Evolutionary conservation across 2,888 invertebrate species (phyloP), one percentile per base, ranked within the genome.

Genomic region (Anorthoa munda): DNA sequence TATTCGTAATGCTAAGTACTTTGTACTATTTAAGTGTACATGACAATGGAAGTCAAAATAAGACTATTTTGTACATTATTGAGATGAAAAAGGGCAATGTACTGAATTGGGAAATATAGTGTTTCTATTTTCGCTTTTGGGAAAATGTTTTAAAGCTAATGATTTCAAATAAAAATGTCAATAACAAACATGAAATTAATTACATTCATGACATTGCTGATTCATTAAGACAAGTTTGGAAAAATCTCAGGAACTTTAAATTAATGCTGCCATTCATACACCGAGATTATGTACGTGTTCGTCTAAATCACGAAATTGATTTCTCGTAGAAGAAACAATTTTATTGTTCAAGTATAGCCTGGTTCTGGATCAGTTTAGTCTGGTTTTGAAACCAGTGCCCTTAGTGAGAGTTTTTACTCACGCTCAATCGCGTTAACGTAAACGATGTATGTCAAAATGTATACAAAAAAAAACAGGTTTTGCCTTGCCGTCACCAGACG

Each of bases 1-100:
- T 79, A 82, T 82, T 72, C 80, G 59, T 83, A 83, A 79, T 17
- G 53, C 82, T 81, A 81, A 79, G 70, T 79, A 82, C 69, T 79
- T 82, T 83, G 83, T 82, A 83, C 82, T 83, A 67, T 83, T 75
- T 64, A 60, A 79, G 61, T 83, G 83, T 79, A 82, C 81, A 66
- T 60, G 77, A 56, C 77, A 77, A 55, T 72, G 63, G 63, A 64
- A 56, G 59, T 74, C 56, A 26, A 56, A 81, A 66, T 63, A 13
- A 61, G 21, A 59, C 26, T 31, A 31, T 59, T 69, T 66, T 67
- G 12, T 66, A 66, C 53, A 76, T 17, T 23, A 50, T 23, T 55
- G 48, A 56, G 51, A 75, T 45, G 17, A 18, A 53, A 46, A 39
- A 53, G 18, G 18, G 26, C 67, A 79, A 55, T 56, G 21, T 50